A percentile compares a stretch with the other conserved stretches of the same genome.
phyloP scores from a whole-genome alignment of 2,797 vertebrate genomes.

The Streptopelia turtur region DNA sequence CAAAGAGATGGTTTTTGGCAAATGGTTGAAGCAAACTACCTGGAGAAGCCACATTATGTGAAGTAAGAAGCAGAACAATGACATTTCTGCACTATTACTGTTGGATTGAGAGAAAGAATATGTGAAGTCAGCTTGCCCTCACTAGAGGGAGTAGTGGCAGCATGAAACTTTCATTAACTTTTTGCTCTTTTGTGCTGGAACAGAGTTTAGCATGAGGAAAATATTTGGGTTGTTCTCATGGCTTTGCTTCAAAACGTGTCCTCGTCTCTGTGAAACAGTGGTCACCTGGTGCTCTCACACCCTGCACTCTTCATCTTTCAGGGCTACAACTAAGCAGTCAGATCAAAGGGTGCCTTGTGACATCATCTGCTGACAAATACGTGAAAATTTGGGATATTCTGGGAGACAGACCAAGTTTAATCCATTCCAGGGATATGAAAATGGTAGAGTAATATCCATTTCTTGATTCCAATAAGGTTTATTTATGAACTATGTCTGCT shows the following conservation, averaged over 20 bases:
- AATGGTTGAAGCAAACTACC: background rate
- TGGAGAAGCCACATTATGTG: background rate
- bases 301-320: constrained; percentile 54
- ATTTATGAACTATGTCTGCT: background rate
- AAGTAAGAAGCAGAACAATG: background rate
- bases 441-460: constrained; percentile 82
- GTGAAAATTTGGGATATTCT: constrained; percentile 98
- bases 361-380: constrained; percentile 91
- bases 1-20: background rate
- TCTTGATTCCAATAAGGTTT: background rate
- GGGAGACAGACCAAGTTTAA: constrained; percentile 89
- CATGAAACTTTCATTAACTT: background rate
- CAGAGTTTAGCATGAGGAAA: background rate
- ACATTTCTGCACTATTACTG: background rate
- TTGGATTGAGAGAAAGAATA: background rate
- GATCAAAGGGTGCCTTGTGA: constrained; percentile 94
- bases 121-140: background rate
- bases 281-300: background rate
- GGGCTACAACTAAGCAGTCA: constrained; percentile 95
- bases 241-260: background rate
- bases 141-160: background rate
- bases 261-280: background rate
- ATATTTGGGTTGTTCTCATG: background rate
- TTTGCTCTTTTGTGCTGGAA: background rate
- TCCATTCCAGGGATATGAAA: constrained; percentile 97